Evolutionary conservation across 2,888 invertebrate genomes (phyloP).

Genomic region (Cordilura impudica): DNA sequence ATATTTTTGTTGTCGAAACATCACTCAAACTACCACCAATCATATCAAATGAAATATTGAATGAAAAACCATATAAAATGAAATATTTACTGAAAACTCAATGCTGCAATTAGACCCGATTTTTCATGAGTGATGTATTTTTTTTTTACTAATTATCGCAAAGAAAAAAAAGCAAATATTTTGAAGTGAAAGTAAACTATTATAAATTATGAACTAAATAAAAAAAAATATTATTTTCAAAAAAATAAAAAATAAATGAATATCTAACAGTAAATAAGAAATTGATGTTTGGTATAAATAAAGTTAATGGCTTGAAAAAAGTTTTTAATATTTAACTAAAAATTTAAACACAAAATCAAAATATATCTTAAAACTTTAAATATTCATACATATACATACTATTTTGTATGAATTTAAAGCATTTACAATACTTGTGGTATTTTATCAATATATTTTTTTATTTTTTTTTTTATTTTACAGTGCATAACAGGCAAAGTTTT

Average conservation of each 20-base stretch:
- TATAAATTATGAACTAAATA: conserved; percentile 8
- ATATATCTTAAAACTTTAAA: background rate
- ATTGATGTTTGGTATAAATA: background rate
- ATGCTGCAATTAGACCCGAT: conserved; percentile 11
- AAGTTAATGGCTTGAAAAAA: background rate
- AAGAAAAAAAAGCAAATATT: conserved; percentile 30
- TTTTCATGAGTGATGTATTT: conserved; percentile 26
- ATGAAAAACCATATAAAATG: background rate
- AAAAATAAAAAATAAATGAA: background rate
- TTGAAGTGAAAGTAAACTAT: conserved; percentile 55
- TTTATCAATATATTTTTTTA: background rate
- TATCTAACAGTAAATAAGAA: conserved; percentile 26
- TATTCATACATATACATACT: no score
- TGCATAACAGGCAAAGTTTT: conserved; percentile 20
- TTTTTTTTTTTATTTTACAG: conserved; percentile 43
- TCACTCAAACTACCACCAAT: background rate
- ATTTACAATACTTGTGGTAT: background rate
- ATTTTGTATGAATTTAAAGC: conserved; percentile 16
- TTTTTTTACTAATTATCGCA: conserved; percentile 37
- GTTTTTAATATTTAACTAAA: background rate
- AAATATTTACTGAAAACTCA: background rate
- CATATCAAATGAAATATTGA: background rate
- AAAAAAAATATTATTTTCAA: background rate
- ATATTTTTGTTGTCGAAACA: background rate
- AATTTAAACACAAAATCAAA: background rate